Evolutionary conservation across 2,888 invertebrate genomes (phyloP).

Genomic region (Ormyrus rosae): DNA sequence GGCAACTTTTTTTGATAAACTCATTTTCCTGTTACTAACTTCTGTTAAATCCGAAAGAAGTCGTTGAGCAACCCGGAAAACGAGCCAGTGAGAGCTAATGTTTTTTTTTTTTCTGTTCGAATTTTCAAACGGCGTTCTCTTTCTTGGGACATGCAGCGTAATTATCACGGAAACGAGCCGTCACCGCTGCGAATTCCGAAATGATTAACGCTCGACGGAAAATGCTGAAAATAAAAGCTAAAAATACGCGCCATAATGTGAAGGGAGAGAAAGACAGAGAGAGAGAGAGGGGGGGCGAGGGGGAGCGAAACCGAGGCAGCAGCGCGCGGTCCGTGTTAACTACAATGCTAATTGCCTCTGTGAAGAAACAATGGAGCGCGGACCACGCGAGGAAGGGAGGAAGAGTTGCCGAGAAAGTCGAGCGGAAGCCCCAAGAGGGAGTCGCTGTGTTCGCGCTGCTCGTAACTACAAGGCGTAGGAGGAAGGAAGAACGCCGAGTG

Average conservation of each 20-base stretch:
- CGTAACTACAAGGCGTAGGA: constrained; percentile 39
- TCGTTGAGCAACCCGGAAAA: neutral
- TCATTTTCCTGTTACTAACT: too few relatives aligned
- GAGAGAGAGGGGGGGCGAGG: neutral
- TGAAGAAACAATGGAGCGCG: constrained; percentile 54
- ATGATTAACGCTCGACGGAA: neutral
- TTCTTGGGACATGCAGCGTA: neutral
- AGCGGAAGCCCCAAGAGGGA: constrained; percentile 14
- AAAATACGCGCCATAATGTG: neutral
- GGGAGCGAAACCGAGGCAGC: neutral
- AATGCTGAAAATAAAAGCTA: neutral
- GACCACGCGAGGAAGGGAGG: neutral
- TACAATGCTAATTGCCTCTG: constrained; percentile 57
- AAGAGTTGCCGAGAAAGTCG: constrained; percentile 10
- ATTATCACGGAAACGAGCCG: neutral
- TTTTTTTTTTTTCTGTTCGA: constrained; percentile 1
- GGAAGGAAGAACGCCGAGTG: constrained; percentile 35
- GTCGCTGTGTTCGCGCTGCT: neutral
- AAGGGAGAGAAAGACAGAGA: neutral
- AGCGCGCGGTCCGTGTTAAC: constrained; percentile 43
- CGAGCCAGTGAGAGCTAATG: neutral
- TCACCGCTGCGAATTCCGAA: neutral
- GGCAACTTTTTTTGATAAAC: too few relatives aligned
- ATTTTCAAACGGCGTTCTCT: constrained; percentile 15
- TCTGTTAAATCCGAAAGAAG: too few relatives aligned